Base-by-base conservation (phyloP, 1,140 invertebrate genomes). In the Euwallacea similis region DNA sequence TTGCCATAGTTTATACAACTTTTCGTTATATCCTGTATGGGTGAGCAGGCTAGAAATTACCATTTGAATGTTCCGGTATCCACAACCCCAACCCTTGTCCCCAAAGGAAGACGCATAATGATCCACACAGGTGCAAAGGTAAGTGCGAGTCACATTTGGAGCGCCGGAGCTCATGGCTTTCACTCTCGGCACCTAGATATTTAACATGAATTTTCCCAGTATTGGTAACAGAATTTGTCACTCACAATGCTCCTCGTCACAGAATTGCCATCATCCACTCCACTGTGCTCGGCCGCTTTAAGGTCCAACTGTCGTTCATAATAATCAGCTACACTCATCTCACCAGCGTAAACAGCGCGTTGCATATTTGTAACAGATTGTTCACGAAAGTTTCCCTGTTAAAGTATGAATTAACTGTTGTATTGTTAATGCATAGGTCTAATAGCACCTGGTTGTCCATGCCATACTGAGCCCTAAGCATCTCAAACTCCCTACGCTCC, bases 11-110 rank as follows among this genome's bases (percentile, higher is more conserved):
- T 81, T 81, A 76, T 88, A 91, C 44, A 91, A 85, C 71, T 87
- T 84, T 72, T 89, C 87, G 75, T 89, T 89, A 80, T 91, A 95
- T 47, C 87, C 87, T 68, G 86, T 89, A 78, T 93, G 87, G 67
- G 89, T 88, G 15, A 92, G 84, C 13, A 96, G 83, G 15, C 91
- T 91, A 7, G 93, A 95, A 16, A 96, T 85, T 76, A 96, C 82
- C 93, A 96, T 96, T 81, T 96, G 94, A 82, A 93, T 90, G 81
- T 96, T 96, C 76, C 94, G 88, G 75, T 93, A 94, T 0, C 94
- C 94, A 83, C 94, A 96, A 2, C 94, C 94, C 93, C 93, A 96
- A 7, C 93, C 93, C 76, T 89, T 86, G 81, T 96, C 94, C 8
- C 93, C 93, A 79, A 93, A 95, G 0, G 91, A 93, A 15, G 90